Conservation (phyloP, 1,140 invertebrate species). For the Drosophila kanapiae region DNA sequence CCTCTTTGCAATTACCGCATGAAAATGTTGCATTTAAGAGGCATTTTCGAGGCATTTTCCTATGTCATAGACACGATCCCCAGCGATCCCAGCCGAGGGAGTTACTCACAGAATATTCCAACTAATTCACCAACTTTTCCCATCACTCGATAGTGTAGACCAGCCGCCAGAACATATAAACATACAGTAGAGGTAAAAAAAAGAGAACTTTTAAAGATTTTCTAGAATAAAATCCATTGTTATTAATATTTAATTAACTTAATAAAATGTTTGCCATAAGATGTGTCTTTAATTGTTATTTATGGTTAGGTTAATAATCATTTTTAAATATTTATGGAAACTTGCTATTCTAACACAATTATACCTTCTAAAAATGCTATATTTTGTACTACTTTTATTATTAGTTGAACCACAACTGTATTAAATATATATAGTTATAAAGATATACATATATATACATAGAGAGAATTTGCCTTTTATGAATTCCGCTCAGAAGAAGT, state of each 20-base stretch:
- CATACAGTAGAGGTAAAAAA: neutral
- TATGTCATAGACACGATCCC: constrained; percentile 67
- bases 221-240: too few relatives aligned
- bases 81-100: constrained; percentile 28
- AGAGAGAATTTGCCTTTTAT: constrained; percentile 62
- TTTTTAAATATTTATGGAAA: too few relatives aligned
- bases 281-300: too few relatives aligned
- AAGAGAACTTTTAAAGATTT: neutral
- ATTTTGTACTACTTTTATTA: neutral
- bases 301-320: too few relatives aligned
- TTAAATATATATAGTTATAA: neutral
- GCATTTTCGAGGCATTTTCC: constrained; percentile 63
- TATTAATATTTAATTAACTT: too few relatives aligned
- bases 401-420: neutral
- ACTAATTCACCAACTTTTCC: constrained; percentile 65
- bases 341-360: too few relatives aligned
- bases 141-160: constrained; percentile 34
- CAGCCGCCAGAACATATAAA: neutral
- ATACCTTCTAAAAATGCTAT: too few relatives aligned
- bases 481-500: constrained; percentile 66
- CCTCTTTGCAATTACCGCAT: constrained; percentile 77
- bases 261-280: too few relatives aligned
- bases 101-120: constrained; percentile 64
- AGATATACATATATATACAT: constrained; percentile 5
- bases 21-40: constrained; percentile 81